Conservation (phyloP, 2,888 invertebrate genomes). For the Rhingia rostrata region DNA sequence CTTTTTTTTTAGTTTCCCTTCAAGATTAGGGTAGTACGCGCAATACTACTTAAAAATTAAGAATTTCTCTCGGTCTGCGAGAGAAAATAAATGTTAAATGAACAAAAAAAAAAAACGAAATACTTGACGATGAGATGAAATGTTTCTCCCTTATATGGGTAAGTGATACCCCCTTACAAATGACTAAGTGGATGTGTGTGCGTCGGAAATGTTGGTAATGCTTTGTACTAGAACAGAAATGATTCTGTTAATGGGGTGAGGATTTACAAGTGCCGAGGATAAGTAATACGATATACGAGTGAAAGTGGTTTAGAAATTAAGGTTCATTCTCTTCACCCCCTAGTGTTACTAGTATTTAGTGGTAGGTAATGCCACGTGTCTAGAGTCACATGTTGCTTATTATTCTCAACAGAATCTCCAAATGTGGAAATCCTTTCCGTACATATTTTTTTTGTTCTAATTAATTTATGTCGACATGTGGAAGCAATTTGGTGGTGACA, state of each 20-base stretch:
- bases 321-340: conserved; percentile 34
- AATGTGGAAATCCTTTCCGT: no score
- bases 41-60: conserved; percentile 58
- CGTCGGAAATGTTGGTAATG: not conserved
- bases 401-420: conserved; percentile 7
- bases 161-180: conserved; percentile 65
- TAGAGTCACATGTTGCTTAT: conserved; percentile 63
- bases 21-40: conserved; percentile 14
- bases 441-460: no score
- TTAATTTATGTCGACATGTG: no score
- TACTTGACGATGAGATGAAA: conserved; percentile 39
- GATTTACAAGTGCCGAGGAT: conserved; percentile 8
- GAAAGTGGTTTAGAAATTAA: conserved; percentile 52
- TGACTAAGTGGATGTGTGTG: conserved; percentile 56
- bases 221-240: conserved; percentile 31
- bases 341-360: not conserved
- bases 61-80: conserved; percentile 46
- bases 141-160: conserved; percentile 19
- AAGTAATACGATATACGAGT: conserved; percentile 22
- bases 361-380: conserved; percentile 32
- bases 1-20: conserved; percentile 45
- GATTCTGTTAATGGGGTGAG: conserved; percentile 4
- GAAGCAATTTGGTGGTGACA: no score
- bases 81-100: conserved; percentile 47
- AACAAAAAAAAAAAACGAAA: conserved; percentile 16